phyloP scores from a whole-genome alignment of 2,797 vertebrate species.

The Eospalax fontanierii region DNA sequence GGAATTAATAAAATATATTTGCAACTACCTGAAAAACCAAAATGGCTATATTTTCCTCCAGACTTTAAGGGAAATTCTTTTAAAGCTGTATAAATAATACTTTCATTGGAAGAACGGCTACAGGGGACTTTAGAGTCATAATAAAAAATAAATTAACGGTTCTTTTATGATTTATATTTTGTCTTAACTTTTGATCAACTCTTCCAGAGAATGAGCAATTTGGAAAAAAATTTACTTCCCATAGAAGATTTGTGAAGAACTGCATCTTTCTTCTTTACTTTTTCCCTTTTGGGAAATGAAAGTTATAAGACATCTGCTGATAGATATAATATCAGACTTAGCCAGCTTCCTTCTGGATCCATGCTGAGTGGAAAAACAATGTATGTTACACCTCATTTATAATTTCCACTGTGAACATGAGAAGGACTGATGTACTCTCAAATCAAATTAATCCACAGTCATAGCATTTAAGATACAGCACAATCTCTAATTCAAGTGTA shows the following conservation, averaged over 20 bases:
- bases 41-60: constrained; percentile 74
- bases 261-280: constrained; percentile 61
- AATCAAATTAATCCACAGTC: constrained; percentile 84
- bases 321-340: constrained; percentile 73
- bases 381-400: constrained; percentile 72
- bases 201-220: constrained; percentile 70
- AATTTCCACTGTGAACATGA: constrained; percentile 77
- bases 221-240: constrained; percentile 20
- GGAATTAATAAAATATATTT: constrained; percentile 73
- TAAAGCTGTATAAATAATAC: constrained; percentile 62
- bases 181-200: constrained; percentile 74
- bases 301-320: constrained; percentile 72
- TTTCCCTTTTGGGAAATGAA: constrained; percentile 60
- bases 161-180: constrained; percentile 58
- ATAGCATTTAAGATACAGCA: constrained; percentile 82
- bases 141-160: constrained; percentile 75
- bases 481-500: constrained; percentile 86
- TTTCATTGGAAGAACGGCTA: constrained; percentile 9
- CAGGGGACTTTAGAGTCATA: constrained; percentile 66
- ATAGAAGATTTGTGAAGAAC: constrained; percentile 54
- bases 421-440: constrained; percentile 76
- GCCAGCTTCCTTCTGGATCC: constrained; percentile 61
- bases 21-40: constrained; percentile 73
- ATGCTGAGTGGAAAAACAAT: constrained; percentile 79
- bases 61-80: constrained; percentile 71